These are phyloP conservation scores for Eptatretus burgeri DNA, from an alignment of 2,113 vertebrate genomes.

Conservation along the genomic window DNA sequence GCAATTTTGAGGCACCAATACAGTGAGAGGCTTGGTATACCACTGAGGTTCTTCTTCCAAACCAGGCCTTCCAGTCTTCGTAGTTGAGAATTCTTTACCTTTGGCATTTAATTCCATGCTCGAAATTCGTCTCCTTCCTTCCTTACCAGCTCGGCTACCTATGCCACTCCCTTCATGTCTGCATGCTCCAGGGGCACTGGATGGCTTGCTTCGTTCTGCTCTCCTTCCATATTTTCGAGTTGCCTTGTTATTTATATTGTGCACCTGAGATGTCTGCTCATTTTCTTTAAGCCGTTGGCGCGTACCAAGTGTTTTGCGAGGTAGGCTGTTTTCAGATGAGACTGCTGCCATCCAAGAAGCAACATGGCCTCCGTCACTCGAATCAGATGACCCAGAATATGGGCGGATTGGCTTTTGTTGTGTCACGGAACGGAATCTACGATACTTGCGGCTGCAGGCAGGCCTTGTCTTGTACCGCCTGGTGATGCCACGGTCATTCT, in stretches of 20 bases:
- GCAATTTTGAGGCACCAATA: conserved; percentile 56
- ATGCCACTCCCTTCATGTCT: conserved; percentile 1
- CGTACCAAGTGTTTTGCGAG: conserved; percentile 34
- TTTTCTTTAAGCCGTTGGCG: conserved; percentile 58
- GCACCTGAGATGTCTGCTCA: conserved; percentile 35
- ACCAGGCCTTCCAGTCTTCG: background rate
- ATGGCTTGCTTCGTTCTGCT: conserved; percentile 23
- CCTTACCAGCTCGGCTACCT: background rate
- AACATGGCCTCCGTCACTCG: conserved; percentile 52
- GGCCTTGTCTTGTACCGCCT: conserved; percentile 2
- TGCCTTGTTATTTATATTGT: conserved; percentile 37
- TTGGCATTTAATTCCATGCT: background rate
- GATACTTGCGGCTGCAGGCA: conserved; percentile 8
- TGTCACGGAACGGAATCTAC: conserved; percentile 38
- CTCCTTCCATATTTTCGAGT: conserved; percentile 32
- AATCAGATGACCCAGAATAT: conserved; percentile 84
- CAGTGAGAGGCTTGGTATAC: conserved; percentile 86
- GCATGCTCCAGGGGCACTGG: background rate
- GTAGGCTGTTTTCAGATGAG: conserved; percentile 32
- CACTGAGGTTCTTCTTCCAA: conserved; percentile 77
- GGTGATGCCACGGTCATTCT: conserved; percentile 18
- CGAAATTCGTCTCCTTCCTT: background rate
- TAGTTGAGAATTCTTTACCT: background rate
- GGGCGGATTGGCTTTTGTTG: conserved; percentile 28
- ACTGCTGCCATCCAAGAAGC: conserved; percentile 67